These are phyloP conservation scores for Arothron firmamentum DNA, from an alignment of 2,113 vertebrate genomes.

Conservation along the genomic window DNA sequence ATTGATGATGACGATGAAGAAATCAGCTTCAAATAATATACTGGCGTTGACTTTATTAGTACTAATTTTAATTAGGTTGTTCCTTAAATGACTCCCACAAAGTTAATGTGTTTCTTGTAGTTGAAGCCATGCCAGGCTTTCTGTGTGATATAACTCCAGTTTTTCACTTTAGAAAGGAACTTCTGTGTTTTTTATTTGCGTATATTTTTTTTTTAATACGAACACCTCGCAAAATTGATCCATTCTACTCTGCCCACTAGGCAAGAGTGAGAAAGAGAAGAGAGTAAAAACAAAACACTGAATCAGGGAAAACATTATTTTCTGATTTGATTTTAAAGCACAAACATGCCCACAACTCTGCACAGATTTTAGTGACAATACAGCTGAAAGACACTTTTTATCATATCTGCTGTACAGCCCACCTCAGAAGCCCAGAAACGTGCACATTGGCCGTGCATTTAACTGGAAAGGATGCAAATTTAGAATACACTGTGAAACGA, in stretches of 20 bases:
- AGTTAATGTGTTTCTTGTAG: slow-evolving; percentile 2
- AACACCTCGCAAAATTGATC: neutral
- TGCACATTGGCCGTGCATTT: too few species aligned
- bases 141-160: neutral
- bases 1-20: slow-evolving; percentile 12
- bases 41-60: slow-evolving; percentile 7
- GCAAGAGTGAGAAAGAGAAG: neutral
- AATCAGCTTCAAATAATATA: slow-evolving; percentile 4
- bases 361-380: too few species aligned
- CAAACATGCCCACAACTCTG: neutral
- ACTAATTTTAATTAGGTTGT: slow-evolving; percentile 15
- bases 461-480: too few species aligned
- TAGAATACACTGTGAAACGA: too few species aligned
- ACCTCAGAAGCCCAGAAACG: too few species aligned
- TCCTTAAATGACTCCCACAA: neutral
- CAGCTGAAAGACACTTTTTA: too few species aligned
- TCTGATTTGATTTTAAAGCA: neutral
- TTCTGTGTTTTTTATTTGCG: too few species aligned
- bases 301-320: neutral
- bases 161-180: neutral
- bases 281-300: neutral
- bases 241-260: neutral
- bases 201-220: neutral
- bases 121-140: neutral
- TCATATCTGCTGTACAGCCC: too few species aligned